A percentile compares a stretch with the other conserved stretches of the same genome.
Evolutionary conservation across 1,140 invertebrate species (phyloP).

Genomic region (Sminthurides bifidus): DNA sequence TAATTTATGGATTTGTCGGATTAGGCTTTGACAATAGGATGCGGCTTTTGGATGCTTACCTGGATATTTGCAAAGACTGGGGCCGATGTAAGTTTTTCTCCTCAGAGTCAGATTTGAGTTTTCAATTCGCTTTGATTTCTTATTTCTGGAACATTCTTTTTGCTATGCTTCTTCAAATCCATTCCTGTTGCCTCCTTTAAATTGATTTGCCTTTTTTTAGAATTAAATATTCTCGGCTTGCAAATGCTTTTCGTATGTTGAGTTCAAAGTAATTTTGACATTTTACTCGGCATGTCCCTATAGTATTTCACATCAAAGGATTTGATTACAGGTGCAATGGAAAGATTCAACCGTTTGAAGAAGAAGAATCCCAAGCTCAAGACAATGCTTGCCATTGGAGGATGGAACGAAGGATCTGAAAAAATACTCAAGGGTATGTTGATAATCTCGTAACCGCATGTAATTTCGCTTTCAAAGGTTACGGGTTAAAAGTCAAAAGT

Average conservation of each 20-base stretch:
- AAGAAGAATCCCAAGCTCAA: constrained; percentile 39
- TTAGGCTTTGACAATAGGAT: constrained; percentile 36
- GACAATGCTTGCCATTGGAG: constrained; percentile 35
- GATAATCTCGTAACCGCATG: too few relatives aligned
- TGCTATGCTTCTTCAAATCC: too few relatives aligned
- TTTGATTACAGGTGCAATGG: constrained; percentile 33
- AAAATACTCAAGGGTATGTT: constrained; percentile 24
- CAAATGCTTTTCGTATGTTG: too few relatives aligned
- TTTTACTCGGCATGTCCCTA: neutral
- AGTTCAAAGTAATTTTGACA: neutral
- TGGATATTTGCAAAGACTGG: constrained; percentile 40
- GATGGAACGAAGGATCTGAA: constrained; percentile 38
- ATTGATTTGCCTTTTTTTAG: too few relatives aligned
- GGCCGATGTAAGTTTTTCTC: constrained; percentile 34
- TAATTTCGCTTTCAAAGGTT: too few relatives aligned
- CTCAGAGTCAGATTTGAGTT: too few relatives aligned
- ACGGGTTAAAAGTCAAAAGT: too few relatives aligned
- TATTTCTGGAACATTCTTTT: too few relatives aligned
- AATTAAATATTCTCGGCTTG: too few relatives aligned
- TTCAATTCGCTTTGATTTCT: too few relatives aligned
- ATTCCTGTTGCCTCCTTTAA: too few relatives aligned
- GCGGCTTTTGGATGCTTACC: constrained; percentile 37
- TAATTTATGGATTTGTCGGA: constrained; percentile 57
- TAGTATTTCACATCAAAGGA: neutral
- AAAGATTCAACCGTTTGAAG: constrained; percentile 37